phyloP scores from a whole-genome alignment of 2,888 invertebrate genomes.

The Cordylochernes scorpioides region DNA sequence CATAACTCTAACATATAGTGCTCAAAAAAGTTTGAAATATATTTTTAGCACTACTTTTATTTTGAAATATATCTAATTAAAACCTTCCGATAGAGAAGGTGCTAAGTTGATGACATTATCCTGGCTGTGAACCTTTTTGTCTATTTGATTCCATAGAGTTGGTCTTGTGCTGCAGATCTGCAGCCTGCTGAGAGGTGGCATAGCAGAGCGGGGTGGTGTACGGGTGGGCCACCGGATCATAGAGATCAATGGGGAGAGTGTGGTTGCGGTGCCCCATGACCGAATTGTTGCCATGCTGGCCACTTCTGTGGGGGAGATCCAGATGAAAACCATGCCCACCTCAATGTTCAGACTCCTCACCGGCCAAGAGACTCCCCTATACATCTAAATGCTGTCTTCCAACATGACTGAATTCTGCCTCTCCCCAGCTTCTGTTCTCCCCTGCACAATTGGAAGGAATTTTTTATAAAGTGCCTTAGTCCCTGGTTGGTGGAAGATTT shows the following conservation, averaged over 20 bases:
- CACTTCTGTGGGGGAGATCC: slow-evolving; percentile 95
- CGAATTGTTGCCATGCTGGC: slow-evolving; percentile 94
- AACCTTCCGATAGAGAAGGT: not conserved
- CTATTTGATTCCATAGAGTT: slow-evolving; percentile 4
- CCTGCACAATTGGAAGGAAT: too few species aligned
- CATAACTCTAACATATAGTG: too few species aligned
- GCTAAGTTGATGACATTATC: not conserved
- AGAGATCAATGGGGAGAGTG: slow-evolving; percentile 96
- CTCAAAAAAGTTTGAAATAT: too few species aligned
- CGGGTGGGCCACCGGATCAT: slow-evolving; percentile 96
- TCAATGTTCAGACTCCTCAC: slow-evolving; percentile 96
- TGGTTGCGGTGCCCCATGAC: slow-evolving; percentile 96
- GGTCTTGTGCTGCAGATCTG: slow-evolving; percentile 42
- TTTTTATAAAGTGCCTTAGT: too few species aligned
- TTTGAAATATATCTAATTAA: too few species aligned
- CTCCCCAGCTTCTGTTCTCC: too few species aligned
- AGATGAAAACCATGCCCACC: slow-evolving; percentile 99
- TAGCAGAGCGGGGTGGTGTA: slow-evolving; percentile 93
- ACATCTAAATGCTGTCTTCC: too few species aligned
- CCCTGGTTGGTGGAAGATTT: too few species aligned
- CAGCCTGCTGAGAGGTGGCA: slow-evolving; percentile 83
- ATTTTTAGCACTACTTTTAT: too few species aligned
- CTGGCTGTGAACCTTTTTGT: not conserved
- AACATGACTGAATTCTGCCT: too few species aligned
- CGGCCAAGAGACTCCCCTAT: slow-evolving; percentile 95